Evolutionary conservation across 2,797 vertebrate species (phyloP).

Genomic region (Margarornis squamiger): DNA sequence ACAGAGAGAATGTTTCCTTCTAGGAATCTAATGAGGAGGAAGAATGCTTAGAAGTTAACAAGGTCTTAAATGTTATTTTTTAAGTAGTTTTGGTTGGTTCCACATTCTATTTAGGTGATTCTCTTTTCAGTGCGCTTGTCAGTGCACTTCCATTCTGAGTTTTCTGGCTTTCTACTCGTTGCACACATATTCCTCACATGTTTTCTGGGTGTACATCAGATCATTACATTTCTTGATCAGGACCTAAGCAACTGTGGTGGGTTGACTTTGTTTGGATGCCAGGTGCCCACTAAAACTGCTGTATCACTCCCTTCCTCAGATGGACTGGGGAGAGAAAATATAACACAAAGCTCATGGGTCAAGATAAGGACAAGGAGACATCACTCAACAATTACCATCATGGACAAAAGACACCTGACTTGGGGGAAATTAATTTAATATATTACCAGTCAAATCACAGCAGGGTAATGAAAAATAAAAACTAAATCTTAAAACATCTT

Average conservation of each 20-base stretch:
- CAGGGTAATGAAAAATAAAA: background rate
- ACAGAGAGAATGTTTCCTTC: background rate
- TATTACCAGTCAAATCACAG: background rate
- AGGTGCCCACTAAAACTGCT: background rate
- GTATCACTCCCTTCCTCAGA: background rate
- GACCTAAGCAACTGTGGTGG: background rate
- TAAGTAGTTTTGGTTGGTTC: background rate
- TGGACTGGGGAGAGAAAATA: background rate
- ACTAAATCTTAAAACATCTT: background rate
- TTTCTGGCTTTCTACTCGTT: background rate
- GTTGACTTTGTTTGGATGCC: background rate
- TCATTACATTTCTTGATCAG: background rate
- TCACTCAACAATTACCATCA: background rate
- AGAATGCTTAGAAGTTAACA: background rate
- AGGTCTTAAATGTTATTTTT: background rate
- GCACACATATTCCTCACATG: fast-evolving
- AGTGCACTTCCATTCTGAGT: background rate
- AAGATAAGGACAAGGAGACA: background rate
- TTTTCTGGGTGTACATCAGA: background rate
- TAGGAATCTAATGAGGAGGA: background rate
- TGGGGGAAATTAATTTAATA: background rate
- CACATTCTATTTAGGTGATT: background rate
- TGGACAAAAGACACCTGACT: background rate
- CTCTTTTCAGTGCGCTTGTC: background rate
- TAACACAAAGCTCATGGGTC: background rate